phyloP scores from a whole-genome alignment of 2,888 invertebrate species.

The Ophraella communa region DNA sequence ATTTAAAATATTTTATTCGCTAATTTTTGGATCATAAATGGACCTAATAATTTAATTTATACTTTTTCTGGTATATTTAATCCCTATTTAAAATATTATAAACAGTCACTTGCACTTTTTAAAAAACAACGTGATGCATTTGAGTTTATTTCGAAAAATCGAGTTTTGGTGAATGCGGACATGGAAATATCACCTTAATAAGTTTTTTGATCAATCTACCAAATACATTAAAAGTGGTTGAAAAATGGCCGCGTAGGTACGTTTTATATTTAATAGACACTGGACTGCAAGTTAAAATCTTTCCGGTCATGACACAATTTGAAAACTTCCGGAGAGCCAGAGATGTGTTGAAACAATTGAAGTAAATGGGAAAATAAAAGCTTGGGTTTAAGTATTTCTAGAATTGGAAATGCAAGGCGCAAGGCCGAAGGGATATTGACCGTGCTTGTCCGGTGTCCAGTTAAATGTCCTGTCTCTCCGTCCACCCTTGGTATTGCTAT shows the following conservation, averaged over 20 bases:
- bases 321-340: slow-evolving; percentile 2
- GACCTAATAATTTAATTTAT: too few species aligned
- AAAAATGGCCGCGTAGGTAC: neutral
- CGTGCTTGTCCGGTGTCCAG: slow-evolving; percentile 44
- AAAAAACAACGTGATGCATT: too few species aligned
- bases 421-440: slow-evolving; percentile 50
- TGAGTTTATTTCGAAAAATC: too few species aligned
- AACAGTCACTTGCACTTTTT: too few species aligned
- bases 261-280: slow-evolving; percentile 1
- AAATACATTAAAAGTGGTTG: neutral
- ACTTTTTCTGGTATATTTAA: too few species aligned
- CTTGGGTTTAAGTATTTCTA: slow-evolving; percentile 22
- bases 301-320: slow-evolving; percentile 14
- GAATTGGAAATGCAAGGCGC: slow-evolving; percentile 44
- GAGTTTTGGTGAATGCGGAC: too few species aligned
- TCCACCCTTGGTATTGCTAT: slow-evolving; percentile 41
- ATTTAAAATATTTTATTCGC: too few species aligned
- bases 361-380: slow-evolving; percentile 16
- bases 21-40: too few species aligned
- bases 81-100: too few species aligned
- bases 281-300: slow-evolving; percentile 1
- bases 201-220: too few species aligned
- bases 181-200: neutral
- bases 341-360: slow-evolving; percentile 17
- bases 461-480: slow-evolving; percentile 48